Base-by-base conservation (phyloP, 2,888 invertebrate species). In the Apamea sordens region DNA sequence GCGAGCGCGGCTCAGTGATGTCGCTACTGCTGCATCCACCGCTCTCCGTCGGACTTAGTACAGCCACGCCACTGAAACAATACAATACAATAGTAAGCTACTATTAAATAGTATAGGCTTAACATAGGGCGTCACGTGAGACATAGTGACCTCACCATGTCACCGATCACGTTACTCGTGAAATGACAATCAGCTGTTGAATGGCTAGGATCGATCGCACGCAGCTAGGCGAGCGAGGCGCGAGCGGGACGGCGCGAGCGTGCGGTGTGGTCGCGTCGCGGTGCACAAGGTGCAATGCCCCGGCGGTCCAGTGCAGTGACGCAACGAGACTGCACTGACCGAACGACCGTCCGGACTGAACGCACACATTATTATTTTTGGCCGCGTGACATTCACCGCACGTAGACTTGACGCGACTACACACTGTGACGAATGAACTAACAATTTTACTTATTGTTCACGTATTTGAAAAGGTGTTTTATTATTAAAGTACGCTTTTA, bases 1-100 rank as follows among this genome's bases (percentile, higher is more conserved):
- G 98, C 81, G 98, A 98, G 87, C 98, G 98, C 78, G 98, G 98
- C 95, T 98, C 98, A 90, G 98, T 98, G 95, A 98, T 98, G 96
- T 98, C 98, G 96, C 98, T 98, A 90, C 97, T 96, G 91, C 97
- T 97, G 97, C 94, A 97, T 91, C 97, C 98, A 91, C 98, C 97
- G 87, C 98, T 98, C 91, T 98, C 98, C 83, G 98, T 97, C 92
- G 98, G 98, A 96, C 98, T 98, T 93, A 98, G 96, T 93, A 98
- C 98, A 93, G 98, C 98, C 93, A 98, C 98, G 90, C 99, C 98
- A 97, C 98, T 98, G 97, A 53, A 98, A 98, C 92, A 92, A 93
- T 89, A 92, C 59, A 80, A 85, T 69, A 77, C 64, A 76, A 76
- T n/a, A 13, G n/a, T 86, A 70, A 86, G 44, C 56, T 73, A 67